A percentile compares a stretch with the other conserved stretches of the same genome.
Conservation (phyloP, 2,888 invertebrate genomes). For the Mythimna ferrago region DNA sequence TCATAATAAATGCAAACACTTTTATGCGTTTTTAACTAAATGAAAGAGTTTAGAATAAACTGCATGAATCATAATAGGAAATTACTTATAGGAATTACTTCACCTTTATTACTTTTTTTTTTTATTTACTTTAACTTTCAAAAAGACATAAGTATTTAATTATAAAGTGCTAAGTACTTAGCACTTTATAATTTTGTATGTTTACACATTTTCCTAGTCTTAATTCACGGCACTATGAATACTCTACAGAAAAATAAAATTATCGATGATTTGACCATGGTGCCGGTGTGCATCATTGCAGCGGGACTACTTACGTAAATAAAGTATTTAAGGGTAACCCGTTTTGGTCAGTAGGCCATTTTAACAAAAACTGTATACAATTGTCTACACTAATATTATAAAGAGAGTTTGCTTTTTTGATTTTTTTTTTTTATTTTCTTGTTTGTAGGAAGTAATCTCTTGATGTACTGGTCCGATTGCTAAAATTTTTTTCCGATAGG, state of each 20-base stretch:
- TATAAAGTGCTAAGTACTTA: no score
- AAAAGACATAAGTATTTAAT: neutral
- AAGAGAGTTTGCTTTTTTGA: no score
- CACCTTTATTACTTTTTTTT: no score
- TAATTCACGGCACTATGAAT: neutral
- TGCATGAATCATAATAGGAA: no score
- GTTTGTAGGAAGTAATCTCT: no score
- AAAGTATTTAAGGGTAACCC: neutral
- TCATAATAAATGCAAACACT: neutral
- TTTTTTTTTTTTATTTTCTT: no score
- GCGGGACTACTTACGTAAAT: neutral
- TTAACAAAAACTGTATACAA: constrained; percentile 2
- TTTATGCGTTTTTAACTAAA: neutral
- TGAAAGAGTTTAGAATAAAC: neutral
- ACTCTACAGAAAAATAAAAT: neutral
- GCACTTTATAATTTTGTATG: neutral
- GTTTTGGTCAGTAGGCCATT: neutral
- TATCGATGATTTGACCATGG: neutral
- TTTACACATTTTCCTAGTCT: neutral
- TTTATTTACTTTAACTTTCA: neutral
- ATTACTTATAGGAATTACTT: neutral
- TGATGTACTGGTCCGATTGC: no score
- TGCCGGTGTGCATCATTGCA: neutral
- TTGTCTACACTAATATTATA: neutral
- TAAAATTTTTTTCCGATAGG: no score